Evolutionary conservation across 1,140 invertebrate species (phyloP), one percentile per base, ranked within the genome.

Genomic region (Doryteuthis pealeii): DNA sequence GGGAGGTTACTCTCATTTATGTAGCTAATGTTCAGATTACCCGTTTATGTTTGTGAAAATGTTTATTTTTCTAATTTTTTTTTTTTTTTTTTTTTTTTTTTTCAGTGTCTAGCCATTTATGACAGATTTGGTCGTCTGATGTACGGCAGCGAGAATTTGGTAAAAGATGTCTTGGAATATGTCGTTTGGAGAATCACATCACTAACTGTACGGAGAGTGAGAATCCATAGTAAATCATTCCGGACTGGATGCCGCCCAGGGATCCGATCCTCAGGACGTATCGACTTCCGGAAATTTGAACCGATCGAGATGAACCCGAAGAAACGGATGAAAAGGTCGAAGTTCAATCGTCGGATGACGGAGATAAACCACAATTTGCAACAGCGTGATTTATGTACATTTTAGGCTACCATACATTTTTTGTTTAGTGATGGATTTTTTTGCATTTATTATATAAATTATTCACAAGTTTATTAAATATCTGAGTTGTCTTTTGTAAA

Each of bases 121-220:
- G 97, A 99, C 85, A 91, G 97, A 68, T 99, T 99, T 89, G 98
- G 98, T 6, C 91, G 97, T 18, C 89, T 99, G 2, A 92, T 98
- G 86, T 92, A 96, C 86, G 98, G 98, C 31, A 96, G 93, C 86
- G 95, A 98, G 86, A 92, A 93, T 65, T 75, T 96, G 0, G 91
- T 92, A 2, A 96, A 96, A 88, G 94, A 97, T 87, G 90, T 92
- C 1, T 86, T 98, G 18, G 96, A 99, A 87, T 99, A 98, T 89
- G 92, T 98, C 4, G 96, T 99, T 98, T 97, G 88, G 97, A 99
- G 88, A 99, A 97, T 84, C 95, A 98, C 84, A 88, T 99, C 15
- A 91, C 95, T 0, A 94, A 96, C 84, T 92, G 65, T 97, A 99
- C 85, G 96, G 97, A 26, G 84, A 82, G 22, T 99, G 98, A 90